Evolutionary conservation across 2,797 vertebrate genomes (phyloP).

Genomic region (Pteropus rufus): DNA sequence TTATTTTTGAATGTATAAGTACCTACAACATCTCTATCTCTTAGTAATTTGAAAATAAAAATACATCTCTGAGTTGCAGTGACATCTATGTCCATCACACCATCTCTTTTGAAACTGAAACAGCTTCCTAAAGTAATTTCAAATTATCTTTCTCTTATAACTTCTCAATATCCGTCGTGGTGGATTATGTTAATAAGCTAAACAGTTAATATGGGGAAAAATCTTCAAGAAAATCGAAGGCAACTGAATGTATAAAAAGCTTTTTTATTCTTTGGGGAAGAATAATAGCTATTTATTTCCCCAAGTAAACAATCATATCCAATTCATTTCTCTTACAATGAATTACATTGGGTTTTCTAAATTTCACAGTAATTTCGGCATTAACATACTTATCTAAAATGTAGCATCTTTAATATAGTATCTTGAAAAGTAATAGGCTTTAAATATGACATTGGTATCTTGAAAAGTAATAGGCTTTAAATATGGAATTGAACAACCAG

Average conservation of each 20-base stretch:
- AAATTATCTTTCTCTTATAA: conserved; percentile 63
- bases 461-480: conserved; percentile 64
- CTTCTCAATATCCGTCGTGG: conserved; percentile 54
- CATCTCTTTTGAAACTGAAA: conserved; percentile 50
- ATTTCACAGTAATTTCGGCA: conserved; percentile 65
- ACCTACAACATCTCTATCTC: background rate
- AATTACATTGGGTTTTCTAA: conserved; percentile 54
- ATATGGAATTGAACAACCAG: conserved; percentile 7
- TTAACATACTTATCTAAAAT: conserved; percentile 64
- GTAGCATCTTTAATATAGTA: conserved; percentile 55
- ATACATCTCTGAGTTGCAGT: conserved; percentile 28
- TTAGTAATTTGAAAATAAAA: conserved; percentile 50
- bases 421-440: conserved; percentile 60
- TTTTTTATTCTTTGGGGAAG: conserved; percentile 57
- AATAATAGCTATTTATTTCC: conserved; percentile 67
- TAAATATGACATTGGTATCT: conserved; percentile 45
- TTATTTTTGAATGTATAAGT: conserved; percentile 22
- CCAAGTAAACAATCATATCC: conserved; percentile 64
- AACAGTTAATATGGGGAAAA: conserved; percentile 62
- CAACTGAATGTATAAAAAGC: conserved; percentile 62
- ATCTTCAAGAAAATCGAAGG: conserved; percentile 57
- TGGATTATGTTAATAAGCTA: conserved; percentile 59
- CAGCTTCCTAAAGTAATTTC: conserved; percentile 57
- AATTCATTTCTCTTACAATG: conserved; percentile 54
- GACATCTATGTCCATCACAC: conserved; percentile 12